Base-by-base conservation (phyloP, 2,888 invertebrate genomes). In the Netelia fuscicornis region DNA sequence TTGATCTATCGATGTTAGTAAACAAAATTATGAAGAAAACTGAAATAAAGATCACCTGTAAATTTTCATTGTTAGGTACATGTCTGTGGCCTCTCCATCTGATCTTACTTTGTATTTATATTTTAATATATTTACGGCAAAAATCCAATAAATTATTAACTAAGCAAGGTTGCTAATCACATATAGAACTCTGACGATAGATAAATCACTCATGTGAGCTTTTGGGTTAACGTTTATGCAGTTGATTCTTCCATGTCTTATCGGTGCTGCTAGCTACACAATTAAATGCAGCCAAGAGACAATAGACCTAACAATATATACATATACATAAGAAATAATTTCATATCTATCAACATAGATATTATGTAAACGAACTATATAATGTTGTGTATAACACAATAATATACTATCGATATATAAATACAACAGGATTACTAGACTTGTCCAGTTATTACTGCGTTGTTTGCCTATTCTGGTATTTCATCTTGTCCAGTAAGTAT, bases 281-380 rank as follows among this genome's bases (percentile, higher is more conserved):
- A 67, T n/a, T 79, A 44, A 54, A 42, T 23, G 13, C 44, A 56
- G 23, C 60, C 17, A 83, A 52, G 37, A 20, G 44, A 74, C 20
- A 79, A 52, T 48, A 20, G 44, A 74, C 17, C 54, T 64, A 65
- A 74, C 74, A 82, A 75, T 78, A 82, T 85, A 85, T 85, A 79
- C 82, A 82, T 75, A 82, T 82, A 82, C 85, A 85, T 78, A 65
- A 82, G 75, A 65, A 82, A 82, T 85, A 82, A 85, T 74, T 82
- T 74, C 72, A 72, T 68, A 37, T 60, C 67, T 78, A 70, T 62
- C 54, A 3, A 48, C 23, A 75, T 81, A 83, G 37, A 44, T n/a
- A 44, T 54, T 60, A 52, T 70, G 23, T 17, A 37, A 37, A 23
- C 62, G 54, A 76, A 71, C 58, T 76, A 67, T 77, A 62, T 81